A percentile compares a stretch with the other conserved stretches of the same genome.
phyloP scores from a whole-genome alignment of 2,797 vertebrate genomes.

The Scarus forsteni region DNA sequence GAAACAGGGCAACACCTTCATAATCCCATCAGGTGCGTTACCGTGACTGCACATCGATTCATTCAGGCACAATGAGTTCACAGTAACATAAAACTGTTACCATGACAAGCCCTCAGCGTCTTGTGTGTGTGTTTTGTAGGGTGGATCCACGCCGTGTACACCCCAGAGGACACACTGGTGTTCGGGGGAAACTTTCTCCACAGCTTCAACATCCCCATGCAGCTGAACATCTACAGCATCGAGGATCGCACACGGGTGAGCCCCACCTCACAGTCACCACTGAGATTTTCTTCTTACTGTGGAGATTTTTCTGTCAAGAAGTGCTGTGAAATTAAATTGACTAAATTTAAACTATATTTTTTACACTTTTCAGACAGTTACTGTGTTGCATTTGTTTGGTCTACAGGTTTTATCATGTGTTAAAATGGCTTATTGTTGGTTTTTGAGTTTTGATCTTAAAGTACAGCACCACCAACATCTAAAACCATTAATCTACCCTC shows the following conservation, averaged over 20 bases:
- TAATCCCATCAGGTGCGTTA: conserved; percentile 94
- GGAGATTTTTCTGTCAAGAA: not conserved
- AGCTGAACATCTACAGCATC: conserved; percentile 96
- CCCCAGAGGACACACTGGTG: conserved; percentile 95
- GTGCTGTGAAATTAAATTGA: no score
- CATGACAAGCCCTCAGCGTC: not conserved
- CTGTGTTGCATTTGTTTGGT: no score
- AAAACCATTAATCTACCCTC: no score
- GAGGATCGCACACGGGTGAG: conserved; percentile 96
- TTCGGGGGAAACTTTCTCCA: conserved; percentile 99
- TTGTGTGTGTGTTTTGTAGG: conserved; percentile 77
- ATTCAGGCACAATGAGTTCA: not conserved
- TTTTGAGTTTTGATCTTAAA: no score
- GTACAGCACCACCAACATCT: no score
- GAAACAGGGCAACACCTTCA: conserved; percentile 96
- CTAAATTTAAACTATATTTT: no score
- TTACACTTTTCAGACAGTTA: no score
- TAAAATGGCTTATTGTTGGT: no score
- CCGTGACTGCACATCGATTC: not conserved
- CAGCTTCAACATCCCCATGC: conserved; percentile 99
- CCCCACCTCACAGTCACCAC: not conserved
- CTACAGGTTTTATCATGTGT: no score
- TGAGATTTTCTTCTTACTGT: no score
- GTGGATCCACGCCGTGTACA: conserved; percentile 99
- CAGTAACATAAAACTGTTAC: not conserved